Conservation (phyloP, 2,113 vertebrate genomes). For the Dermatemys mawii region DNA sequence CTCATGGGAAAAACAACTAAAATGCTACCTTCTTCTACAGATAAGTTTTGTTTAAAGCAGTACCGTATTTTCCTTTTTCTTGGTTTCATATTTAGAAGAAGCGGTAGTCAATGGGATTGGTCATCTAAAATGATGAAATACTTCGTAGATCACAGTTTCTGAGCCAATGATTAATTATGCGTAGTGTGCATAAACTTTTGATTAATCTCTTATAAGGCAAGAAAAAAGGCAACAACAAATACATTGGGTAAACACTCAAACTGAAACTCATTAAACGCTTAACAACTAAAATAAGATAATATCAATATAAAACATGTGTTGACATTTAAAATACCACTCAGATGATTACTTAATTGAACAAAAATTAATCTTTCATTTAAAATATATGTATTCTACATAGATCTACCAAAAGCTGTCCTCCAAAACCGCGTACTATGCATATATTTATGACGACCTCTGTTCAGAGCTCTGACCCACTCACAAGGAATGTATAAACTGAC, state of each 20-base stretch:
- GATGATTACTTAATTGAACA: background rate
- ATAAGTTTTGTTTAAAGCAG: constrained; percentile 9
- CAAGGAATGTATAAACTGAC: background rate
- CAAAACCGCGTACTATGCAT: background rate
- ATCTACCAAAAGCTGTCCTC: background rate
- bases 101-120: background rate
- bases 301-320: background rate
- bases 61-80: background rate
- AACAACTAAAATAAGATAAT: background rate
- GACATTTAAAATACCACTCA: background rate
- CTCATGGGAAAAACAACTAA: background rate
- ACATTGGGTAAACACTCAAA: background rate
- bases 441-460: background rate
- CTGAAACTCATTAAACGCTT: background rate
- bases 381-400: background rate
- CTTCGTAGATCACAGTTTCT: background rate
- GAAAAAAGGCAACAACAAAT: background rate
- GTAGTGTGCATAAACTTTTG: background rate
- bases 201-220: background rate
- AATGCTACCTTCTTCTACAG: background rate
- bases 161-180: background rate
- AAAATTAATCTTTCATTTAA: background rate
- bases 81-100: background rate
- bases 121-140: background rate
- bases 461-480: background rate